phyloP scores from a whole-genome alignment of 2,797 vertebrate species.

The Dendrocincla fuliginosa region DNA sequence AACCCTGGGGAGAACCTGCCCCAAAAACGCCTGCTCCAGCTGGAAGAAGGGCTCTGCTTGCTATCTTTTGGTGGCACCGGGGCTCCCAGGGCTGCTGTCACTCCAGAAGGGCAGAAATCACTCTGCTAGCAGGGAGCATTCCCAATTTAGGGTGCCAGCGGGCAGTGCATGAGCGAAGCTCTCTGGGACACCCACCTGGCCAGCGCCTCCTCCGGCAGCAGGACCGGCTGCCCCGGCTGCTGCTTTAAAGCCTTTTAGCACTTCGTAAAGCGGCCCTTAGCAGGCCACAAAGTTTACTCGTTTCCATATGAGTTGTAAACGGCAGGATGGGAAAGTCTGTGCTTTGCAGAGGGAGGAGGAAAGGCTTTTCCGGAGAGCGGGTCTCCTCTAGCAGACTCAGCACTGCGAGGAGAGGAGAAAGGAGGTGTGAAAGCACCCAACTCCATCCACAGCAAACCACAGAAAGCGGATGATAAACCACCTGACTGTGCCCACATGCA shows the following conservation, averaged over 20 bases:
- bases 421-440: not conserved
- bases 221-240: accelerated
- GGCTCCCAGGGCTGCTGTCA: not conserved
- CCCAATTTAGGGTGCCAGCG: not conserved
- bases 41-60: not conserved
- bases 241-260: conserved; percentile 31
- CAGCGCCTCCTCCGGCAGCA: not conserved
- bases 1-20: not conserved
- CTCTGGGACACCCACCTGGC: not conserved
- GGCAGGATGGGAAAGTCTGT: not conserved
- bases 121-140: too few species aligned
- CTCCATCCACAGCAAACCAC: not conserved
- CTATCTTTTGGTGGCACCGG: not conserved
- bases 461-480: not conserved
- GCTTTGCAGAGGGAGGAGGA: not conserved
- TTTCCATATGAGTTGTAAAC: conserved; percentile 49
- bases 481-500: not conserved
- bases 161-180: not conserved
- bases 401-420: accelerated
- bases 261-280: conserved; percentile 35
- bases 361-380: not conserved
- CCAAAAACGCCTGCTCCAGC: accelerated
- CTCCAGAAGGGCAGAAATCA: not conserved
- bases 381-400: accelerated
- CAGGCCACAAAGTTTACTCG: conserved; percentile 37